These are phyloP conservation scores for Pycnomerus fuliginosus DNA, from an alignment of 2,888 invertebrate genomes.

Conservation along the genomic window DNA sequence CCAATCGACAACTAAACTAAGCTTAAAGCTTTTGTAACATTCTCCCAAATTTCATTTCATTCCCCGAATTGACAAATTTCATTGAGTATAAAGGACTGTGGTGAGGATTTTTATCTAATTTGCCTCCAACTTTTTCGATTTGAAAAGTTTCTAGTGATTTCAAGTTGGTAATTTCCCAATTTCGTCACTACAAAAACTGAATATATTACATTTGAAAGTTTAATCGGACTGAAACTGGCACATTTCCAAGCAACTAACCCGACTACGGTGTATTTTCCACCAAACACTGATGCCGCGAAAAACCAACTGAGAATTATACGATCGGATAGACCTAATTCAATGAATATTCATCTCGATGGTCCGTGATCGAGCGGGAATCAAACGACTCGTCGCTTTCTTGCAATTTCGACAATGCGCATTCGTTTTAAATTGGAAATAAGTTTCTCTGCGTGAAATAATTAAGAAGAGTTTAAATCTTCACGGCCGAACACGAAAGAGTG, in stretches of 20 bases:
- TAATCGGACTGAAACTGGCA: slow-evolving; percentile 21
- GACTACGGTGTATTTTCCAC: slow-evolving; percentile 1
- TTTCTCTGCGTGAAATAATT: slow-evolving; percentile 32
- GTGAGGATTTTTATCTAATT: slow-evolving; percentile 22
- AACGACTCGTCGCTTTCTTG: slow-evolving; percentile 39
- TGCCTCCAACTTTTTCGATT: slow-evolving; percentile 23
- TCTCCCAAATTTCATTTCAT: too few relatives aligned
- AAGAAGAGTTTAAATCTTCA: slow-evolving; percentile 30
- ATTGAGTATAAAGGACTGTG: too few relatives aligned
- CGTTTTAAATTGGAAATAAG: slow-evolving; percentile 31
- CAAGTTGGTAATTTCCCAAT: slow-evolving; percentile 22
- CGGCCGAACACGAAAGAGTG: slow-evolving; percentile 5
- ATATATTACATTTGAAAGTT: slow-evolving; percentile 26
- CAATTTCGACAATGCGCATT: slow-evolving; percentile 29
- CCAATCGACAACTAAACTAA: too few relatives aligned
- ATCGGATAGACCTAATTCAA: slow-evolving; percentile 26
- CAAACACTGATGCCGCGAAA: slow-evolving; percentile 16
- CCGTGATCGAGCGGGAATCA: slow-evolving; percentile 41
- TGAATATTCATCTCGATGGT: slow-evolving; percentile 42
- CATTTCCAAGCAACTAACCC: slow-evolving; percentile 18
- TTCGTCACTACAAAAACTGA: slow-evolving; percentile 23
- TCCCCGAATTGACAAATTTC: too few relatives aligned
- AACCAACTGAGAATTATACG: slow-evolving; percentile 28
- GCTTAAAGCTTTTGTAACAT: too few relatives aligned
- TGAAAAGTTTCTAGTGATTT: slow-evolving; percentile 23